Percentiles rank a stretch among this genome's conserved stretches.
These are phyloP conservation scores for Mesocentrotus franciscanus DNA, from an alignment of 53 echinoderm and acorn worm species.

Conservation along the genomic window DNA sequence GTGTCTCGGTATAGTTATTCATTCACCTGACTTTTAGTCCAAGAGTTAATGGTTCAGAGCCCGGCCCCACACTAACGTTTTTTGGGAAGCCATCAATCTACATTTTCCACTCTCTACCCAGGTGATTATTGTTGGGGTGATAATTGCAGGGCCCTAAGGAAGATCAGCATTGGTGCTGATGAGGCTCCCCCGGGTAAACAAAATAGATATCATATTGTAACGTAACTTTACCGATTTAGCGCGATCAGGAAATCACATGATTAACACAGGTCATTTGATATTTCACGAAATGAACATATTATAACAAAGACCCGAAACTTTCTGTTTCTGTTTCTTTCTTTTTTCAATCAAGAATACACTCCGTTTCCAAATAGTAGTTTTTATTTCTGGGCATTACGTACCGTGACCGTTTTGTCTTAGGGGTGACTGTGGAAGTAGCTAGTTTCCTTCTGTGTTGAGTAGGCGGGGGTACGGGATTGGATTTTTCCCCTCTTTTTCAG, in stretches of 20 bases:
- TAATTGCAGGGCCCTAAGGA: too few species aligned
- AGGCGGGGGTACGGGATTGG: neutral
- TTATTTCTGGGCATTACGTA: slow-evolving; percentile 17
- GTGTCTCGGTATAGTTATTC: too few species aligned
- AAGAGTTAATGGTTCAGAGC: too few species aligned
- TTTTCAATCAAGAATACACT: neutral
- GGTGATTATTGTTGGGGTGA: too few species aligned
- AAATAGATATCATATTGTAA: too few species aligned
- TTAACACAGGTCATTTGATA: neutral
- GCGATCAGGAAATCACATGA: neutral
- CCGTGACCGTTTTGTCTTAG: neutral
- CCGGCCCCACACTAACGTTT: too few species aligned
- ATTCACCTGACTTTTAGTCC: too few species aligned
- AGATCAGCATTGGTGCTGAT: too few species aligned
- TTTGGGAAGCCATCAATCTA: too few species aligned
- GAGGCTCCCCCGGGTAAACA: too few species aligned
- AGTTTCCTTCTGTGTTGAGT: neutral
- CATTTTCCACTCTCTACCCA: too few species aligned
- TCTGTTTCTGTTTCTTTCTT: too few species aligned
- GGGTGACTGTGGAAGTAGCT: neutral
- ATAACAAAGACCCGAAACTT: neutral
- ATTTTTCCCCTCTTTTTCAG: neutral
- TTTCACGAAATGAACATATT: neutral
- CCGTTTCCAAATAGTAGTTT: neutral
- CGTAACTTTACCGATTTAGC: neutral